phyloP scores from a whole-genome alignment of 2,113 vertebrate species.

The Ciconia boyciana region DNA sequence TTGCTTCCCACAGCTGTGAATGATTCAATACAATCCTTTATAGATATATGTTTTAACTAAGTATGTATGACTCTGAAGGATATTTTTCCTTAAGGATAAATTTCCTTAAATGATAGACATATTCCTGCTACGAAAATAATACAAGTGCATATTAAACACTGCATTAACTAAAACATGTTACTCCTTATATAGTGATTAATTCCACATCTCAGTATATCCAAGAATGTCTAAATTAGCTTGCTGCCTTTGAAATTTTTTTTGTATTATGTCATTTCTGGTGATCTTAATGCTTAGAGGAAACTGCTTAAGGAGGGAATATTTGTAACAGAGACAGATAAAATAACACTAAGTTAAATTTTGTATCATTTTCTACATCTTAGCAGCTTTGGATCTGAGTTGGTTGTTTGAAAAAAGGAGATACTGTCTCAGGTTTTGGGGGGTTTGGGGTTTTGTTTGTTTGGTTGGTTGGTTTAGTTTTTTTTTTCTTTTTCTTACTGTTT shows the following conservation, averaged over 20 bases:
- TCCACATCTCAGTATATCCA: neutral
- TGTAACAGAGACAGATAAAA: neutral
- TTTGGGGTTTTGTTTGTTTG: neutral
- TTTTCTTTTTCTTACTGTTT: neutral
- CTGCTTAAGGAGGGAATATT: neutral
- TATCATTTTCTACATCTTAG: neutral
- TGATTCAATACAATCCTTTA: neutral
- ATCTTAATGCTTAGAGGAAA: neutral
- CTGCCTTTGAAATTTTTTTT: neutral
- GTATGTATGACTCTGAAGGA: neutral
- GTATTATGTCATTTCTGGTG: neutral
- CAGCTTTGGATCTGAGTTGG: neutral
- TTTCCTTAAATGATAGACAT: neutral
- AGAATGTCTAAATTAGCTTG: neutral
- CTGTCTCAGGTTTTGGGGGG: neutral
- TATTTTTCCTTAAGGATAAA: neutral
- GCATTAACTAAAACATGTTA: neutral
- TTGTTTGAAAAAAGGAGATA: neutral
- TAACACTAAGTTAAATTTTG: neutral
- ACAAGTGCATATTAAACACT: neutral
- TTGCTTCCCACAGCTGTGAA: neutral
- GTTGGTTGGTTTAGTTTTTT: neutral
- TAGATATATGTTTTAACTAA: neutral
- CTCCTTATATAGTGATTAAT: neutral
- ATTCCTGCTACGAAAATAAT: neutral